Base-by-base conservation (phyloP, 2,113 vertebrate species). In the Eurystomus gularis region DNA sequence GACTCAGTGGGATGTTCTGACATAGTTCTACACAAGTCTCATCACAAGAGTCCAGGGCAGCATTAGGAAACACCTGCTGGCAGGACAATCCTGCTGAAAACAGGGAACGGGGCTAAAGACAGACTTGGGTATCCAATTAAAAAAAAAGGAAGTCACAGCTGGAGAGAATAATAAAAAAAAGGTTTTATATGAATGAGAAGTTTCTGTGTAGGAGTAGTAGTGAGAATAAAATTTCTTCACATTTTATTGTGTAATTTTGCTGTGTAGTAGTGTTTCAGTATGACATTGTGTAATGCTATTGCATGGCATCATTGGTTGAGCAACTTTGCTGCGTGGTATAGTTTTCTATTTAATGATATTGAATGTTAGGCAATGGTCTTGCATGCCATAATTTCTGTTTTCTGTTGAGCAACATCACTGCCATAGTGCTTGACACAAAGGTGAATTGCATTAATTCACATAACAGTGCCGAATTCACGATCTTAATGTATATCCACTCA, bases 171-270 rank as follows among this genome's bases (percentile, higher is more conserved):
- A 69, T n/a, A 77, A 15, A 78, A 76, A 69, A 77, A 82, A 39
- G 35, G 42, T 49, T 91, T 93, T 73, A 80, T 31, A 91, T 86
- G 85, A 90, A 92, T 77, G 71, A 77, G 52, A 80, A 85, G 40
- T 4, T 46, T 69, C 68, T 92, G 92, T 91, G 95, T 97, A 95
- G 97, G 97, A 94, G 96, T 95, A 76, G 75, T 60, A 96, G 66
- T 88, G 88, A 72, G 91, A 96, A 97, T 93, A 93, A 88, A 90
- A 85, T 97, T 97, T 97, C 96, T 95, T 97, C 94, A 97, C 57
- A 80, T 95, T 97, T 96, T 46, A 80, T 97, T 97, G 97, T 97
- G 96, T 97, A 97, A 97, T 94, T 95, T 93, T 95, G 93, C 93
- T 93, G 86, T 95, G 94, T 91, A 96, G 92, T 94, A 92, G 83